Evolutionary conservation across 2,888 invertebrate genomes (phyloP), one percentile per base, ranked within the genome.

Genomic region (Matsumyia berberina): DNA sequence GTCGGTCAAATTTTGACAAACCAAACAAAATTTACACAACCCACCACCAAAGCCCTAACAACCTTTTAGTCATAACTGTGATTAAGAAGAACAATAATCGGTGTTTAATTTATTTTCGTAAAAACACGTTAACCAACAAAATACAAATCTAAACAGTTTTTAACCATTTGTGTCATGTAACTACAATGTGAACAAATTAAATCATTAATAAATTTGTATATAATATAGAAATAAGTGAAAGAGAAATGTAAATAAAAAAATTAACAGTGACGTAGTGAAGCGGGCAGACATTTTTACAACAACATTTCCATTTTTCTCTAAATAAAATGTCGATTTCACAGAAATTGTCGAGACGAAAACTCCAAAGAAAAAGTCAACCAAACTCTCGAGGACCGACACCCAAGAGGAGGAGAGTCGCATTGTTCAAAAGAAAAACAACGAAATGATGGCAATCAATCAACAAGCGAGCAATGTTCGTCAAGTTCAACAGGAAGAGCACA

Each of bases 271-370:
- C 7, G 24, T 46, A n/a, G 69, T 51, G 15, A 5, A 15, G 7
- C 44, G 35, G 46, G 39, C 17, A 9, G 9, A 66, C 12, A 5
- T 49, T 37, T 24, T 29, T 24, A 3, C 24, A 35, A n/a, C 6
- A 39, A 12, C 2, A 51, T 46, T 19, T 35, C 8, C 17, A 66
- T 31, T 39, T 19, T 42, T 31, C 62, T 31, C 7, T 19, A 8
- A 44, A 12, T 12, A 62, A 51, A 37, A 55, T 33, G 31, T 64
- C 58, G 74, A 85, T 70, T 85, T 55, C 80, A 15, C 80, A 85
- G 85, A 85, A 80, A 58, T 85, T 60, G 85, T 85, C 66, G 85
- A 80, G 44, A 57, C 44, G 35, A 66, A 74, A 7, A 74, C 85
- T 7, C 74, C 80, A 17, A 80, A 76, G 74, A 85, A 79, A 64